Evolutionary conservation across 2,797 vertebrate species (phyloP), one percentile per base, ranked within the genome.

Genomic region (Bryconaethiops microstoma): DNA sequence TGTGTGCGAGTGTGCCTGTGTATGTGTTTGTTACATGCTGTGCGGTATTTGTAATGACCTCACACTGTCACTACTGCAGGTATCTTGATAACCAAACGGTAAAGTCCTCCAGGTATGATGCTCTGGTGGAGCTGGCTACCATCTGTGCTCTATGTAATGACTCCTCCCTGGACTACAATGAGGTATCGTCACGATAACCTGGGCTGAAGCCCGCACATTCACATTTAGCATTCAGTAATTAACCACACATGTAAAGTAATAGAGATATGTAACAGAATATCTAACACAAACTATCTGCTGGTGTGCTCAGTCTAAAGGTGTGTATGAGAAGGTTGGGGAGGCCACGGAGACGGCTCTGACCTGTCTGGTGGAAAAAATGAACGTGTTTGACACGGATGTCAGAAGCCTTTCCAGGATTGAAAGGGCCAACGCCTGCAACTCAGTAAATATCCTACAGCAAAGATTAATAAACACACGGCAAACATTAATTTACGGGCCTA

Each of bases 71-170:
- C 50, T 17, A 35, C 86, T 54, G 81, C 90, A 99, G 98, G 88
- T 95, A 93, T 88, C 96, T 96, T 83, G 95, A 97, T 89, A 95
- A 95, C 68, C 96, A 96, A 86, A 82, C 74, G 42, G 94, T 98
- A 84, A 97, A 92, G 69, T 91, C 89, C 80, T 96, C 95, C 83
- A 92, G 96, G 17, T 96, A 95, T 62, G 97, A 99, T 35, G 96
- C 93, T 19, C 92, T 99, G 77, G 95, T 98, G 86, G 97, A 99
- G 90, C 83, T 99, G 74, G 97, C 97, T 60, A 98, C 98, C 0
- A 99, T 99, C 90, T 99, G 98, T 85, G 97, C 98, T 0, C 93
- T 99, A 78, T 99, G 98, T 87, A 99, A 99, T 8, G 98, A 99
- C 91, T 99, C 98, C 80, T 98, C 98, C 1, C 91, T 99, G 94